Conservation (phyloP, 2,797 vertebrate species). For the Coranthus polyacanthus region DNA sequence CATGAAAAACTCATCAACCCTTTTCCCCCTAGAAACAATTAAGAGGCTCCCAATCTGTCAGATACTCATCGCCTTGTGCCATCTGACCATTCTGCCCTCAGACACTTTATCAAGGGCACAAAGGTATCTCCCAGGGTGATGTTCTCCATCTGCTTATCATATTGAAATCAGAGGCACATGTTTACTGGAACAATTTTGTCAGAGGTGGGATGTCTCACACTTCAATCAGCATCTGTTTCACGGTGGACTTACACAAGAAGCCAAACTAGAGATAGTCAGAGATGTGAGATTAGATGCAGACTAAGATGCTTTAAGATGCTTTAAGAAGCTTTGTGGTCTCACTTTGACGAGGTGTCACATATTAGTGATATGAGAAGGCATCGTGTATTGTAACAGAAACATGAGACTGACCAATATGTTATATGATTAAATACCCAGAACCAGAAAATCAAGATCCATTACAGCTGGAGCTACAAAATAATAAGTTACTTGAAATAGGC, state of each 20-base stretch:
- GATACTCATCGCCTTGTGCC: constrained; percentile 33
- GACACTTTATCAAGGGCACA: constrained; percentile 33
- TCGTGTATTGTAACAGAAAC: no score
- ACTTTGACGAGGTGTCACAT: constrained; percentile 4
- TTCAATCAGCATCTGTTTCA: constrained; percentile 36
- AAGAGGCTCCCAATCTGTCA: constrained; percentile 50
- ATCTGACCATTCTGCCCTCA: constrained; percentile 36
- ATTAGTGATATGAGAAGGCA: no score
- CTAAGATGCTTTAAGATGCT: constrained; percentile 5
- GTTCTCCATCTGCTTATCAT: constrained; percentile 49
- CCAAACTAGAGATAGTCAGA: not conserved
- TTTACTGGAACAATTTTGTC: constrained; percentile 23
- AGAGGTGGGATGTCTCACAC: constrained; percentile 20
- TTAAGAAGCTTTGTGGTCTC: constrained; percentile 9
- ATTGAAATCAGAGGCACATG: constrained; percentile 27
- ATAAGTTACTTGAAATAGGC: no score
- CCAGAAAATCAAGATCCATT: not conserved
- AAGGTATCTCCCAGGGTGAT: constrained; percentile 39
- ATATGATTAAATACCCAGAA: not conserved
- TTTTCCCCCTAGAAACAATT: constrained; percentile 61
- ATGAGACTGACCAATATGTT: no score
- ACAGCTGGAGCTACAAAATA: not conserved
- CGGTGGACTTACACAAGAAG: not conserved
- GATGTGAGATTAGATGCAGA: constrained; percentile 34
- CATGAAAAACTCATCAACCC: constrained; percentile 41